phyloP scores from a whole-genome alignment of 2,888 invertebrate genomes.

The Volucella inanis region DNA sequence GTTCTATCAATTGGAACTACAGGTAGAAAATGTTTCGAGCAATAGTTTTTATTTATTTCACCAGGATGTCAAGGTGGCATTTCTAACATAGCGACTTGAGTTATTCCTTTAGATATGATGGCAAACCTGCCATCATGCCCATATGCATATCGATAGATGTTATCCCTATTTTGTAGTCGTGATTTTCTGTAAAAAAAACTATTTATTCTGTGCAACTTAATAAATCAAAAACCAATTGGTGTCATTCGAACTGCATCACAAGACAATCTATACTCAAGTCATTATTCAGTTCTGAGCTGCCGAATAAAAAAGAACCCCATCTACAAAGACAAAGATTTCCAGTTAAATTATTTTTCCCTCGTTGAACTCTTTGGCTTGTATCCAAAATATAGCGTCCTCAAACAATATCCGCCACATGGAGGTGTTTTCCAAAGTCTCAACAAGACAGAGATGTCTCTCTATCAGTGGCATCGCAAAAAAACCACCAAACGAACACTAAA shows the following conservation, averaged over 20 bases:
- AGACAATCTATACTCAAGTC: conserved; percentile 26
- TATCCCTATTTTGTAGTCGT: no score
- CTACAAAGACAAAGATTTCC: conserved; percentile 26
- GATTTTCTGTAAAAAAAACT: no score
- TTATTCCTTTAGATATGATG: no score
- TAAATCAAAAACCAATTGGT: not conserved
- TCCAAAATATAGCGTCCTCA: conserved; percentile 48
- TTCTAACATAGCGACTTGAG: no score
- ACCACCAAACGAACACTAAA: conserved; percentile 10
- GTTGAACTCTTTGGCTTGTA: conserved; percentile 47
- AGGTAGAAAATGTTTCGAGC: no score
- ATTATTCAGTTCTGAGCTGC: conserved; percentile 15
- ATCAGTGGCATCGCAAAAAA: conserved; percentile 32
- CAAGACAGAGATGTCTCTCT: conserved; percentile 11
- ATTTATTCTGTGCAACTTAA: no score
- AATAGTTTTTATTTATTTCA: no score
- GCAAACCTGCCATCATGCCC: no score
- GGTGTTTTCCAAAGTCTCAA: conserved; percentile 46
- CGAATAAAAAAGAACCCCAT: not conserved
- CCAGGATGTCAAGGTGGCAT: no score
- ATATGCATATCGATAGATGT: no score
- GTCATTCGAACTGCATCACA: conserved; percentile 14
- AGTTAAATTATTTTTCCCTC: conserved; percentile 34
- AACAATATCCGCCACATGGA: conserved; percentile 45
- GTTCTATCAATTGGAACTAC: no score